Conservation (phyloP, 2,113 vertebrate genomes). For the Notarius quadriscutis region DNA sequence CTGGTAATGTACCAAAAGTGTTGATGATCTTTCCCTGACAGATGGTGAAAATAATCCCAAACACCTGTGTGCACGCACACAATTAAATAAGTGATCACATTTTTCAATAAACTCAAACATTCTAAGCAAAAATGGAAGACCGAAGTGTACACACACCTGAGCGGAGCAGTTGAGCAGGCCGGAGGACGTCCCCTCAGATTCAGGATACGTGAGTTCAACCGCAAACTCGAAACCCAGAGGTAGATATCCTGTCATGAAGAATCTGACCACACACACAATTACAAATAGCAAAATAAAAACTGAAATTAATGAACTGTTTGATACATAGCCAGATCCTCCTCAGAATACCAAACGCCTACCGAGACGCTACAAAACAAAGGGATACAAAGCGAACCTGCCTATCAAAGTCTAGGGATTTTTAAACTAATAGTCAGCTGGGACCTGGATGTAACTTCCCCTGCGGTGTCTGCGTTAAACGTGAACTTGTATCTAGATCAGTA, state of each 20-base stretch:
- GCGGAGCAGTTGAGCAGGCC: constrained; percentile 92
- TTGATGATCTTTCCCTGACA: constrained; percentile 86
- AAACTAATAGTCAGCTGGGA: too few species aligned
- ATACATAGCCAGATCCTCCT: too few species aligned
- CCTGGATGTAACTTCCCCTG: too few species aligned
- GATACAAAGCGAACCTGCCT: too few species aligned
- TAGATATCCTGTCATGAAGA: constrained; percentile 96
- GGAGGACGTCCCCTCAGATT: constrained; percentile 93
- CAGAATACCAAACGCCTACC: too few species aligned
- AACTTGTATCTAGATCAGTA: too few species aligned
- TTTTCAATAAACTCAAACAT: not conserved
- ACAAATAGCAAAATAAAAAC: not conserved
- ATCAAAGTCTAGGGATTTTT: too few species aligned
- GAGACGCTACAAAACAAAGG: too few species aligned
- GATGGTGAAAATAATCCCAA: constrained; percentile 93
- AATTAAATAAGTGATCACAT: not conserved
- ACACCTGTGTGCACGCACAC: constrained; percentile 75
- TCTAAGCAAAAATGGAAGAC: not conserved
- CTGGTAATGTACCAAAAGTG: constrained; percentile 74
- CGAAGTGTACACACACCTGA: constrained; percentile 74
- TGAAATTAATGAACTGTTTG: not conserved
- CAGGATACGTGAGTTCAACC: constrained; percentile 91
- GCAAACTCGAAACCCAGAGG: constrained; percentile 96
- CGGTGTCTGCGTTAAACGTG: too few species aligned
- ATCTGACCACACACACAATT: constrained; percentile 68